phyloP scores from a whole-genome alignment of 2,113 vertebrate species.

The Rana temporaria region DNA sequence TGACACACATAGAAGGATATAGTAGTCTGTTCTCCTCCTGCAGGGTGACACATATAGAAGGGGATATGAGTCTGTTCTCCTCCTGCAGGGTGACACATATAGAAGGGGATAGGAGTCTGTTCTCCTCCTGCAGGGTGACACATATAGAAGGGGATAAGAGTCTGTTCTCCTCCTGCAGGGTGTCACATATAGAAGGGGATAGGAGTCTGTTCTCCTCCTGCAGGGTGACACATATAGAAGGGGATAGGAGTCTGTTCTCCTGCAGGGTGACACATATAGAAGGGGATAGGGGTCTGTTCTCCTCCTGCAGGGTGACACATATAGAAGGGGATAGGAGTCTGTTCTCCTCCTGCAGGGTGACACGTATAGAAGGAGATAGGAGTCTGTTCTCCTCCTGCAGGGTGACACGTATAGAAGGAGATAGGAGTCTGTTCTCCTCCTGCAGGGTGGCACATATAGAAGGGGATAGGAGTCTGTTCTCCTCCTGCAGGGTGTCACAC shows the following conservation, averaged over 20 bases:
- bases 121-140: not conserved
- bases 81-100: not conserved
- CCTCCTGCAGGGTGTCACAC: too few species aligned
- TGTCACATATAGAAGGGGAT: not conserved
- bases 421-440: too few species aligned
- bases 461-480: too few species aligned
- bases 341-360: too few species aligned
- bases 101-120: not conserved
- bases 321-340: too few species aligned
- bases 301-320: too few species aligned
- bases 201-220: not conserved
- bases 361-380: not conserved
- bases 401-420: too few species aligned
- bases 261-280: constrained; percentile 5
- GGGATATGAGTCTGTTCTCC: not conserved
- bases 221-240: not conserved
- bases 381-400: not conserved
- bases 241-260: not conserved
- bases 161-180: not conserved
- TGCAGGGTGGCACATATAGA: too few species aligned
- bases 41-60: too few species aligned
- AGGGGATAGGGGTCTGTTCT: too few species aligned
- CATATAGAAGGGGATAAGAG: not conserved
- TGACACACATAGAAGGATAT: too few species aligned
- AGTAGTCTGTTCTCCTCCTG: too few species aligned